A percentile compares a stretch with the other conserved stretches of the same genome.
Conservation (phyloP, 2,888 invertebrate genomes). For the Spodoptera exigua region DNA sequence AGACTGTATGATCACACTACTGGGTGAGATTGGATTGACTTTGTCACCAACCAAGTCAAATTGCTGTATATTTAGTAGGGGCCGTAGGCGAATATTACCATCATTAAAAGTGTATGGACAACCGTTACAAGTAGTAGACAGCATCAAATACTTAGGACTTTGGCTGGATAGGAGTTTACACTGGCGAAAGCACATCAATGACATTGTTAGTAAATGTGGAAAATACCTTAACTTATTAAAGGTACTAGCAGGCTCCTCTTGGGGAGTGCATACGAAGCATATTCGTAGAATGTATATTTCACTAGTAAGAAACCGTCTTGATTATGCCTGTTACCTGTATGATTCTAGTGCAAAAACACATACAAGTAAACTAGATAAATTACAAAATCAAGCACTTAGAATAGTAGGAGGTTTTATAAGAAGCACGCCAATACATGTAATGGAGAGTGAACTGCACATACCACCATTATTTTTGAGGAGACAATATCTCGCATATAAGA, state of each 20-base stretch:
- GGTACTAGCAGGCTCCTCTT: slow-evolving; percentile 1
- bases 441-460: slow-evolving; percentile 13
- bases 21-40: background rate
- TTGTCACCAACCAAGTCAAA: background rate
- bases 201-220: slow-evolving; percentile 2
- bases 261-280: slow-evolving; percentile 13
- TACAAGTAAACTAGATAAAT: slow-evolving; percentile 12
- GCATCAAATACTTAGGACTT: background rate
- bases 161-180: slow-evolving; percentile 2
- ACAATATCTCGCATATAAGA: slow-evolving; percentile 5
- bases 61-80: slow-evolving; percentile 2
- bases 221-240: slow-evolving; percentile 13
- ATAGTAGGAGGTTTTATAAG: slow-evolving; percentile 12
- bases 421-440: slow-evolving; percentile 15
- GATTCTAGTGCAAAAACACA: slow-evolving; percentile 7
- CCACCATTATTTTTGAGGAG: slow-evolving; percentile 7
- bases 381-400: slow-evolving; percentile 15
- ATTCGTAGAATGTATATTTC: slow-evolving; percentile 11
- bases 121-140: background rate
- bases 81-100: background rate
- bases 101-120: background rate
- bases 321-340: slow-evolving; percentile 6
- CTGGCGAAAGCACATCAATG: slow-evolving; percentile 11
- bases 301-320: slow-evolving; percentile 7
- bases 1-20: background rate